Base-by-base conservation (phyloP, 2,888 invertebrate genomes). In the Neria commutata region DNA sequence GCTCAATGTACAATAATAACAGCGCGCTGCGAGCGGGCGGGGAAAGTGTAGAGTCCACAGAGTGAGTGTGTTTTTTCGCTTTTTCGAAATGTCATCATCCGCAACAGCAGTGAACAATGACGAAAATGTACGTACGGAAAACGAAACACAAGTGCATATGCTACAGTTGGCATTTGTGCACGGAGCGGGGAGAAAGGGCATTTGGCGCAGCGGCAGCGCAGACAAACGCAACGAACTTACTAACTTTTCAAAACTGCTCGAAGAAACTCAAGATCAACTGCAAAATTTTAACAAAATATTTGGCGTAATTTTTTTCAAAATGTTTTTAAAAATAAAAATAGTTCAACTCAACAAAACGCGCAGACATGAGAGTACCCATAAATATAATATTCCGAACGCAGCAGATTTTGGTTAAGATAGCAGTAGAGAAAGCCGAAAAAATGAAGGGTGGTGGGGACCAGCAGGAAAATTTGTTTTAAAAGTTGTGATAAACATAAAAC, bases 31-130 rank as follows among this genome's bases (percentile, higher is more conserved):
- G 37, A 37, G n/a, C 16, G 37, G 21, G n/a, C n/a, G 42, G 42
- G 42, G 42, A 42, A 42, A 17, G 21, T 42, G 21, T 42, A 6
- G 42, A 6, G 21, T 17, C 21, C 6, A 29, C 11, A 29, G 11
- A 8, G 29, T 29, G 29, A 29, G 37, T 42, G 42, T 21, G 17
- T 42, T 42, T 42, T 42, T 42, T 19, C 21, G 42, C 21, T 42
- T 21, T 42, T 42, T 42, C 21, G 17, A 19, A 42, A 42, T 19
- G 42, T 42, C 42, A 42, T 42, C 42, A 42, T 17, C 19, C 42
- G 21, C 42, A 4, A 19, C 14, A 42, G 42, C 42, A 19, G 42
- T 42, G 42, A 42, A 42, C 42, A 42, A 42, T 42, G 42, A 42
- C 42, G 42, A 42, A 42, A 42, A 42, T 19, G 14, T 19, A 42